These are phyloP conservation scores for Drosophila chauvacae DNA, from an alignment of 1,140 invertebrate species.

Conservation along the genomic window DNA sequence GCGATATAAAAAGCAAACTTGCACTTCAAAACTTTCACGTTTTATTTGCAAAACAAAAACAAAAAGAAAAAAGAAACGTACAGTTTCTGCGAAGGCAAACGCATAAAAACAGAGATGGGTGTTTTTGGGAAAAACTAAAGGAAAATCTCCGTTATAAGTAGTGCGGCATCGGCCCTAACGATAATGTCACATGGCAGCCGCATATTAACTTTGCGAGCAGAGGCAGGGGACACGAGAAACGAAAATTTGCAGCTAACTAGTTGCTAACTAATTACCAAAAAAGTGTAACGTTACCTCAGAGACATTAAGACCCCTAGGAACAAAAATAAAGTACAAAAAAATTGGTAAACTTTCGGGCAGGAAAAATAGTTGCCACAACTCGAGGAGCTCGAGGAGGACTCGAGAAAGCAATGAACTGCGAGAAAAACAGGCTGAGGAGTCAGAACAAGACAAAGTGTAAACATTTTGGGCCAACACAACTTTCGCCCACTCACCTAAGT, in stretches of 20 bases:
- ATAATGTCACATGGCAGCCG: slow-evolving; percentile 71
- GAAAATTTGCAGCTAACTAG: slow-evolving; percentile 69
- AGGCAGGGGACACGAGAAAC: slow-evolving; percentile 20
- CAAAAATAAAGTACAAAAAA: slow-evolving; percentile 6
- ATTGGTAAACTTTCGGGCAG: slow-evolving; percentile 26
- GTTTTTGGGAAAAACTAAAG: neutral
- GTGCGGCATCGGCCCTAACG: slow-evolving; percentile 17
- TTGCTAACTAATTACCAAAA: slow-evolving; percentile 61
- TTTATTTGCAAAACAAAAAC: slow-evolving; percentile 16
- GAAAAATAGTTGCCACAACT: slow-evolving; percentile 34
- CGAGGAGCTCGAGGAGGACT: slow-evolving; percentile 7
- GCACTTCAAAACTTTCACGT: slow-evolving; percentile 36
- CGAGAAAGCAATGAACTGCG: slow-evolving; percentile 45
- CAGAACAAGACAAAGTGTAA: slow-evolving; percentile 53
- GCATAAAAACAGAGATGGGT: neutral
- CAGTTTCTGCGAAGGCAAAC: neutral
- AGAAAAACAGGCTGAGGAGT: slow-evolving; percentile 17
- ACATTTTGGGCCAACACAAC: slow-evolving; percentile 62
- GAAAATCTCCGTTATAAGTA: neutral
- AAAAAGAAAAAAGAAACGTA: neutral
- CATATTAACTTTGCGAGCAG: slow-evolving; percentile 63
- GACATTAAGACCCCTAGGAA: slow-evolving; percentile 1
- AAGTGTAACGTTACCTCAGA: slow-evolving; percentile 30
- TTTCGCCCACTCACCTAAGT: slow-evolving; percentile 61
- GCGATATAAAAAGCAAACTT: slow-evolving; percentile 43